Percentiles rank a stretch among this genome's conserved stretches.
Conservation (phyloP, 1,140 invertebrate species). For the Octopus sinensis region DNA sequence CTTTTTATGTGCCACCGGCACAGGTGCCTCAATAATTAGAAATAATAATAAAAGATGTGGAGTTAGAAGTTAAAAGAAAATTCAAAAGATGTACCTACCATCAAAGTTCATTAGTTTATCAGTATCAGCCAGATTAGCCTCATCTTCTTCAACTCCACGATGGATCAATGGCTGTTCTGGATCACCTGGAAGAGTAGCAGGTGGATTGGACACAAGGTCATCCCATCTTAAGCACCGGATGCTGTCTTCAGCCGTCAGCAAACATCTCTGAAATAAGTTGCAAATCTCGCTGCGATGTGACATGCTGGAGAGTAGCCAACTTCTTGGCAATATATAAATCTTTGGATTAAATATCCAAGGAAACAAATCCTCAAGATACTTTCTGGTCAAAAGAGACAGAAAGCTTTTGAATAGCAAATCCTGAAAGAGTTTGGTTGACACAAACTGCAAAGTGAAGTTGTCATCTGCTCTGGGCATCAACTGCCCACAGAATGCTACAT, state of each 20-base stretch:
- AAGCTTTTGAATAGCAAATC: background rate
- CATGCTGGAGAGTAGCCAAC: background rate
- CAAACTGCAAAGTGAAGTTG: background rate
- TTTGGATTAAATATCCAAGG: background rate
- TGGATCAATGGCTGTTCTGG: constrained; percentile 6
- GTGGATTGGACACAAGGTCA: background rate
- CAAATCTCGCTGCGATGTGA: background rate
- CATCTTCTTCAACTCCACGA: background rate
- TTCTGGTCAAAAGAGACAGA: background rate
- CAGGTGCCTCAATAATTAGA: too few relatives aligned
- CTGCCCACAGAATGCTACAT: background rate
- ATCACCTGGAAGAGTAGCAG: background rate
- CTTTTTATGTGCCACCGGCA: too few relatives aligned
- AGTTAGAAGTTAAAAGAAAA: too few relatives aligned
- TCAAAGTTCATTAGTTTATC: background rate
- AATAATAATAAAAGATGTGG: too few relatives aligned
- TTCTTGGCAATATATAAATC: background rate
- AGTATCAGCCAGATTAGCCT: constrained; percentile 3
- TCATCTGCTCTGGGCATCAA: background rate
- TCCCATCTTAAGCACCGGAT: constrained; percentile 4
- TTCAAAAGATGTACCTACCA: background rate
- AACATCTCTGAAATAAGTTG: background rate
- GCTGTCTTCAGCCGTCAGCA: background rate
- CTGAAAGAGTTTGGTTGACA: background rate
- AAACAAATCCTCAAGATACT: background rate